Conservation (phyloP, 1,140 invertebrate species). For the Riptortus pedestris region DNA sequence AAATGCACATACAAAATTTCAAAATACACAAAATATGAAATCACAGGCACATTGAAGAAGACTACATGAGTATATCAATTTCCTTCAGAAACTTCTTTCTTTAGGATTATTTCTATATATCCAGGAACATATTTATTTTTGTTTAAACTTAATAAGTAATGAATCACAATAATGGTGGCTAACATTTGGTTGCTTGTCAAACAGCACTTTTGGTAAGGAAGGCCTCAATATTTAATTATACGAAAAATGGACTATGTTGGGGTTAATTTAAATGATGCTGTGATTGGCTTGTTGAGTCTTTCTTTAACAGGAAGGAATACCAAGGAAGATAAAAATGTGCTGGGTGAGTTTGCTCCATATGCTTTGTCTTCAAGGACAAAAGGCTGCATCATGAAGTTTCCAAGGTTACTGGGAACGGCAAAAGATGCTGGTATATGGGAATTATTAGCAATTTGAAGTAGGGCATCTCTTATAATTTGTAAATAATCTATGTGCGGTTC, state of each 20-base stretch:
- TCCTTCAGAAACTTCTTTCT: no score
- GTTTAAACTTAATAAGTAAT: no score
- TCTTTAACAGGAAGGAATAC: constrained; percentile 84
- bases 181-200: no score
- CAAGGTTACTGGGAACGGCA: constrained; percentile 34
- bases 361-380: constrained; percentile 61
- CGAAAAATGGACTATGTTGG: constrained; percentile 52
- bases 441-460: constrained; percentile 32
- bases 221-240: not conserved
- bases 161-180: no score
- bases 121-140: no score
- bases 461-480: constrained; percentile 24
- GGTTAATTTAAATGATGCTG: constrained; percentile 81
- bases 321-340: constrained; percentile 70
- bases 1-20: no score
- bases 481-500: constrained; percentile 21
- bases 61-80: no score
- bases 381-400: constrained; percentile 64
- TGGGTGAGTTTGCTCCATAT: constrained; percentile 24
- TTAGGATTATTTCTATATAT: no score
- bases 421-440: constrained; percentile 32
- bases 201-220: not conserved
- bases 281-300: constrained; percentile 65
- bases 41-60: no score
- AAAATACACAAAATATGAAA: no score